Evolutionary conservation across 2,113 vertebrate species (phyloP).

Genomic region (Xenopus borealis): DNA sequence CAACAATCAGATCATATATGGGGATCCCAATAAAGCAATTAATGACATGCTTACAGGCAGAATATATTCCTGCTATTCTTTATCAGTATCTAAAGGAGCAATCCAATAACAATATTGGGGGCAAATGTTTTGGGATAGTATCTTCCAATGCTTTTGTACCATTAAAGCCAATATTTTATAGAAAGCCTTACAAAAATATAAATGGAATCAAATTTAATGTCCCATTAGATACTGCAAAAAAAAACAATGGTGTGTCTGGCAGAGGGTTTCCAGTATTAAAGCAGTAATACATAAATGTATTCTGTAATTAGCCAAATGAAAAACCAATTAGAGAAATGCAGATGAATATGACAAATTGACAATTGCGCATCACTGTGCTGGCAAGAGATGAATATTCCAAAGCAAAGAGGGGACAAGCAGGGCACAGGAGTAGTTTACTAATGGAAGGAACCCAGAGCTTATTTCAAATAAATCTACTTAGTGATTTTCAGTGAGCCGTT

Average conservation of each 20-base stretch:
- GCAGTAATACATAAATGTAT: neutral
- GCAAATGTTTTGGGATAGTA: too few species aligned
- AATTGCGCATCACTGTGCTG: conserved; percentile 10
- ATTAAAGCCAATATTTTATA: too few species aligned
- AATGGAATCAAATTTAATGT: too few species aligned
- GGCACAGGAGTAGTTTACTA: conserved; percentile 14
- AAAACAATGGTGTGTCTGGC: neutral
- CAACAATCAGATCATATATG: too few species aligned
- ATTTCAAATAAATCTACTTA: conserved; percentile 36
- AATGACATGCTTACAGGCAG: too few species aligned
- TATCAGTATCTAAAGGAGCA: too few species aligned
- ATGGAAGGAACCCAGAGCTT: conserved; percentile 29
- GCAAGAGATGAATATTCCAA: conserved; percentile 27
- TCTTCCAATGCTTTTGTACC: too few species aligned
- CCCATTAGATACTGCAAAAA: neutral
- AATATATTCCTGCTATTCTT: too few species aligned
- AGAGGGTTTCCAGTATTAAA: neutral
- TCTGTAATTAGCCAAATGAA: conserved; percentile 24
- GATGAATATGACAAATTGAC: conserved; percentile 25
- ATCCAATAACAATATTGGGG: too few species aligned
- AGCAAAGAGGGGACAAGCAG: conserved; percentile 4
- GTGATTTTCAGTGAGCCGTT: conserved; percentile 14
- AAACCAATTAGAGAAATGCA: conserved; percentile 21
- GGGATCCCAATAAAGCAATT: too few species aligned
- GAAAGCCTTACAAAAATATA: too few species aligned